Conservation (phyloP, 2,888 invertebrate genomes). For the Arctia plantaginis region DNA sequence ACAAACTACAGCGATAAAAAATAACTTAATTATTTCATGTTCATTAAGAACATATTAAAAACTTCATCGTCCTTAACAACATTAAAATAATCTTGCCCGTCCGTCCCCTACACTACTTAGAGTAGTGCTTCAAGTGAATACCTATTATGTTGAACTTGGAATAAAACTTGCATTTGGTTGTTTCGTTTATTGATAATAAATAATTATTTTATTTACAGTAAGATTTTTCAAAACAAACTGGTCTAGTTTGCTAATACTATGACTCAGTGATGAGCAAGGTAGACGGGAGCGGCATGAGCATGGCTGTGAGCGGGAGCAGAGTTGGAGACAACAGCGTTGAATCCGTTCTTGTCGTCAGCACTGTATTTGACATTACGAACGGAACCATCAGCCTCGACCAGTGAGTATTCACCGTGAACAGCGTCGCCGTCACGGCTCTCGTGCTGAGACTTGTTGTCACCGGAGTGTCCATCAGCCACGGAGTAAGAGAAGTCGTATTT, state of each 20-base stretch:
- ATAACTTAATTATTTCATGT: no score
- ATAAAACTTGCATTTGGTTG: slow-evolving; percentile 11
- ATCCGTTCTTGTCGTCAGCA: slow-evolving; percentile 83
- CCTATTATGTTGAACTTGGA: not conserved
- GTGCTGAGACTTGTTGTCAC: slow-evolving; percentile 87
- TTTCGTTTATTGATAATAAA: slow-evolving; percentile 22
- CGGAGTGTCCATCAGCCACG: slow-evolving; percentile 85
- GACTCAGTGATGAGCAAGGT: slow-evolving; percentile 61
- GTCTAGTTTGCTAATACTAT: slow-evolving; percentile 38
- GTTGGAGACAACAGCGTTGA: slow-evolving; percentile 76
- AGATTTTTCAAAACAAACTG: slow-evolving; percentile 10
- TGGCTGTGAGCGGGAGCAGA: slow-evolving; percentile 66
- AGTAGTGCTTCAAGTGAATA: not conserved
- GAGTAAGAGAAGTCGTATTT: slow-evolving; percentile 87
- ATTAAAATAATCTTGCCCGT: no score
- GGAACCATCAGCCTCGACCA: slow-evolving; percentile 83
- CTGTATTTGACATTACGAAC: slow-evolving; percentile 84
- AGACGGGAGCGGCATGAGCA: slow-evolving; percentile 50
- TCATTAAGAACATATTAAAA: no score
- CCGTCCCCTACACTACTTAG: not conserved
- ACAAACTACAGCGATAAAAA: no score
- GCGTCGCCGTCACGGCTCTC: slow-evolving; percentile 87
- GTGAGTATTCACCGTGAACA: slow-evolving; percentile 85
- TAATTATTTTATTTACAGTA: slow-evolving; percentile 19
- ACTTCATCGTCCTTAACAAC: no score